A percentile compares a stretch with the other conserved stretches of the same genome.
Conservation (phyloP, 2,888 invertebrate species). For the Nebria salina region DNA sequence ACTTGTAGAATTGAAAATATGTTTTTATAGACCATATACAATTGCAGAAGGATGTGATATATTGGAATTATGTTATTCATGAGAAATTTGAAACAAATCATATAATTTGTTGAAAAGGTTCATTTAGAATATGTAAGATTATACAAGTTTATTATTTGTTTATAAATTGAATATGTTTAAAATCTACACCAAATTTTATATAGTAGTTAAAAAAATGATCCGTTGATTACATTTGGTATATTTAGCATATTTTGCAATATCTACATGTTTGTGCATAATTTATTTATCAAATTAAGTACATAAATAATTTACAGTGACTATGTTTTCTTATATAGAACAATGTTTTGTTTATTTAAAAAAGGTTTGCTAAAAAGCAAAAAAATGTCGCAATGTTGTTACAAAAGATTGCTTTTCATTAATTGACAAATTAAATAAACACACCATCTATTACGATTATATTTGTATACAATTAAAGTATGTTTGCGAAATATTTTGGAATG, state of each 20-base stretch:
- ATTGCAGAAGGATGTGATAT: no score
- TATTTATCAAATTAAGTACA: conserved; percentile 27
- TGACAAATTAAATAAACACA: background rate
- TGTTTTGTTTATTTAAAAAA: conserved; percentile 27
- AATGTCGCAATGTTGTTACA: no score
- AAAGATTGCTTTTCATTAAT: background rate
- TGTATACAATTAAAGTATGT: background rate
- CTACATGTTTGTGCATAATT: conserved; percentile 29
- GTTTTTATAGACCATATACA: no score
- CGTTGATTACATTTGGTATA: conserved; percentile 40
- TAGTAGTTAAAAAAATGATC: conserved; percentile 7
- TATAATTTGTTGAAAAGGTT: no score
- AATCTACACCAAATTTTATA: background rate
- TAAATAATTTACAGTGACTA: conserved; percentile 46
- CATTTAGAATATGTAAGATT: no score
- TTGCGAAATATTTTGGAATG: conserved; percentile 34
- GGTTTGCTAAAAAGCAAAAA: background rate
- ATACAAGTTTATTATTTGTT: no score
- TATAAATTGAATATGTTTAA: background rate
- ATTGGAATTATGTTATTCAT: no score
- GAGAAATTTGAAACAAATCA: no score
- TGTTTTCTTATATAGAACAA: conserved; percentile 21
- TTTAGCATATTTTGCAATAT: conserved; percentile 34
- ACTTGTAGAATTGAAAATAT: no score
- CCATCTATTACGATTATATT: background rate